These are phyloP conservation scores for Eledone cirrhosa DNA, from an alignment of 2,888 invertebrate genomes.

Conservation along the genomic window DNA sequence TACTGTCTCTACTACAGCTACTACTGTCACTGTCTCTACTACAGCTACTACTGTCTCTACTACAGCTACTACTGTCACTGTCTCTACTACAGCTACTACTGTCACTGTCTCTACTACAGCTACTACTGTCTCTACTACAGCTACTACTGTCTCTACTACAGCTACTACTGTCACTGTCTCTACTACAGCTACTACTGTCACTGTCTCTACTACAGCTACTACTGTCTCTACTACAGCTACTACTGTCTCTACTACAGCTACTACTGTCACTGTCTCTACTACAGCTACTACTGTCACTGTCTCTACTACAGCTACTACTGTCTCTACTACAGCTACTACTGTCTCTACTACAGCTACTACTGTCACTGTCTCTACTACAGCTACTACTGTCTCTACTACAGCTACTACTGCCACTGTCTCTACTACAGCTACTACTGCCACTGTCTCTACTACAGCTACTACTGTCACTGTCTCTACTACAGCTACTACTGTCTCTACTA, in stretches of 20 bases:
- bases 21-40: background rate
- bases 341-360: slow-evolving; percentile 12
- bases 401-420: slow-evolving; percentile 16
- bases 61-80: background rate
- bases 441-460: background rate
- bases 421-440: too few species aligned
- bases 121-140: background rate
- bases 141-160: background rate
- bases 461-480: background rate
- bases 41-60: background rate
- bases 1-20: background rate
- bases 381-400: slow-evolving; percentile 12
- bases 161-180: background rate
- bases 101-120: background rate
- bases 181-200: background rate
- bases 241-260: slow-evolving; percentile 10
- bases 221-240: too few species aligned
- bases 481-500: background rate
- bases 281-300: slow-evolving; percentile 14
- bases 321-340: slow-evolving; percentile 16
- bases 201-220: background rate
- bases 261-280: slow-evolving; percentile 12
- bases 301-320: background rate
- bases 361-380: background rate
- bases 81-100: background rate